A percentile compares a stretch with the other conserved stretches of the same genome.
Conservation (phyloP, 1,140 invertebrate species). For the Drosophila parabipectinata region DNA sequence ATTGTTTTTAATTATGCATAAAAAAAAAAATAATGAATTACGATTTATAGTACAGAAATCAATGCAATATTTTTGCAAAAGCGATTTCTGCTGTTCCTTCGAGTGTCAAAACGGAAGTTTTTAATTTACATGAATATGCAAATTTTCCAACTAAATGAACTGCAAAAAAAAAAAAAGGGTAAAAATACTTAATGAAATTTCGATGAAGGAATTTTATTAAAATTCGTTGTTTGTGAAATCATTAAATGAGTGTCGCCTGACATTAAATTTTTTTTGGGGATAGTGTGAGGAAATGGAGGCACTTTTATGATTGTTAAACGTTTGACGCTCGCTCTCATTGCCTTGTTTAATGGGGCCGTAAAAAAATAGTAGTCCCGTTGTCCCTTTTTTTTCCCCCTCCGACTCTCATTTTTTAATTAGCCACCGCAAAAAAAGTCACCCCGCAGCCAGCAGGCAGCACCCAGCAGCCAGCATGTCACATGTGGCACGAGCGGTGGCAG, state of each 20-base stretch:
- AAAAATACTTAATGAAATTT: slow-evolving; percentile 52
- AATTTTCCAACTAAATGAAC: slow-evolving; percentile 64
- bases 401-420: slow-evolving; percentile 73
- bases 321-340: slow-evolving; percentile 57
- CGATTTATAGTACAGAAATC: slow-evolving; percentile 21
- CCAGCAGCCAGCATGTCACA: slow-evolving; percentile 67
- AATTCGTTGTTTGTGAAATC: slow-evolving; percentile 51
- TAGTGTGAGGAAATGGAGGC: neutral
- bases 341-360: slow-evolving; percentile 40
- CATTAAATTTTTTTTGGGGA: slow-evolving; percentile 49
- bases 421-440: slow-evolving; percentile 68
- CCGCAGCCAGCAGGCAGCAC: slow-evolving; percentile 14
- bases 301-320: slow-evolving; percentile 71
- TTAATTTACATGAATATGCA: slow-evolving; percentile 77
- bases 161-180: slow-evolving; percentile 20
- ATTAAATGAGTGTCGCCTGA: slow-evolving; percentile 48
- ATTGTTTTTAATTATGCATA: slow-evolving; percentile 72
- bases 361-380: slow-evolving; percentile 35
- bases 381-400: slow-evolving; percentile 8
- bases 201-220: slow-evolving; percentile 43
- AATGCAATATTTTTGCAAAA: slow-evolving; percentile 45
- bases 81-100: slow-evolving; percentile 34
- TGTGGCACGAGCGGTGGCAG: slow-evolving; percentile 58
- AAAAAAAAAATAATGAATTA: slow-evolving; percentile 42
- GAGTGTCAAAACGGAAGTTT: slow-evolving; percentile 65